Percentiles rank a stretch among this genome's conserved stretches.
phyloP scores from a whole-genome alignment of 1,140 invertebrate genomes.

The Lerema accius region DNA sequence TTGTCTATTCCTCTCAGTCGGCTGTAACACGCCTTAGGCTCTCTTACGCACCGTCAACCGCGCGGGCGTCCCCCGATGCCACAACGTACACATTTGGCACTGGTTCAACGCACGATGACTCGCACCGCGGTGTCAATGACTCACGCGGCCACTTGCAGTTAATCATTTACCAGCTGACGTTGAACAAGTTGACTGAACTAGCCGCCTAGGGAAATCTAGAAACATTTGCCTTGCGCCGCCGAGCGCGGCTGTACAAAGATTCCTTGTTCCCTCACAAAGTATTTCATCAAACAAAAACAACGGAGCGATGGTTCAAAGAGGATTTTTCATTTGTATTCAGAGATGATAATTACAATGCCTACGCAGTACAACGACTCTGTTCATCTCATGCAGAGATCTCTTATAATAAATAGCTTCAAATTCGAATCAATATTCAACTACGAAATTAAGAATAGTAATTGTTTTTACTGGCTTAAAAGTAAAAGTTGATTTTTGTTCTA shows the following conservation, averaged over 20 bases:
- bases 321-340: too few species aligned
- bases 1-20: too few species aligned
- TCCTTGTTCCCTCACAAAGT: neutral
- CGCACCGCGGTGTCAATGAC: conserved; percentile 45
- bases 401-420: too few species aligned
- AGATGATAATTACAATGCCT: too few species aligned
- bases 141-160: conserved; percentile 30
- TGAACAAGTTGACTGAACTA: conserved; percentile 25
- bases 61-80: neutral
- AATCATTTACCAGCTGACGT: conserved; percentile 17
- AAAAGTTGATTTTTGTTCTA: too few species aligned
- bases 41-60: conserved; percentile 1
- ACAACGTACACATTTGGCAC: conserved; percentile 40
- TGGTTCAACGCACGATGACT: conserved; percentile 45
- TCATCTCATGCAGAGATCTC: too few species aligned
- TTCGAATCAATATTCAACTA: too few species aligned
- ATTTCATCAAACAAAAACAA: neutral
- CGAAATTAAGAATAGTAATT: too few species aligned
- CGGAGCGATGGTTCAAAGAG: too few species aligned
- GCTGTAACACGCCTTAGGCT: too few species aligned
- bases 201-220: conserved; percentile 15
- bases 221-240: neutral
- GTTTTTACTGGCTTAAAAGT: too few species aligned
- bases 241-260: neutral
- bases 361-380: too few species aligned